A percentile compares a stretch with the other conserved stretches of the same genome.
phyloP scores from a whole-genome alignment of 2,888 invertebrate genomes.

The Byasa hedistus region DNA sequence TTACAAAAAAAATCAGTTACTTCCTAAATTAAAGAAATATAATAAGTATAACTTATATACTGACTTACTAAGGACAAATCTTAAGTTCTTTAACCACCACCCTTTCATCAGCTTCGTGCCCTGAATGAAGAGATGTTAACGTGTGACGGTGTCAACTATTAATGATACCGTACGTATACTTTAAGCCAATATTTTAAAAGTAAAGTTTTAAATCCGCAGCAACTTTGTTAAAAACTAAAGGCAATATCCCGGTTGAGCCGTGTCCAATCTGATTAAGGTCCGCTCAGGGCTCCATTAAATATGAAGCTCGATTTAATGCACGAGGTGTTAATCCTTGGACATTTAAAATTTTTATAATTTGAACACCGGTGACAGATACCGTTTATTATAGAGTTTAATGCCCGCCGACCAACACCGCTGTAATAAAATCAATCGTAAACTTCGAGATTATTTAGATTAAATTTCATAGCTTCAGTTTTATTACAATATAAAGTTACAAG shows the following conservation, averaged over 20 bases:
- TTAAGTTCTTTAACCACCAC: too few species aligned
- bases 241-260: slow-evolving; percentile 22
- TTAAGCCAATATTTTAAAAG: slow-evolving; percentile 12
- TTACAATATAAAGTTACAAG: too few species aligned
- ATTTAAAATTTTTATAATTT: slow-evolving; percentile 32
- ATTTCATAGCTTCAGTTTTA: too few species aligned
- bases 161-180: not conserved
- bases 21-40: too few species aligned
- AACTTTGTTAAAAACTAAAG: slow-evolving; percentile 31
- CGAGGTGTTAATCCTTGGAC: slow-evolving; percentile 37
- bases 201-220: not conserved
- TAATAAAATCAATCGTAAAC: slow-evolving; percentile 15
- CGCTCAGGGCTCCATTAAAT: slow-evolving; percentile 35
- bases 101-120: too few species aligned
- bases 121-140: too few species aligned
- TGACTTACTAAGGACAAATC: too few species aligned
- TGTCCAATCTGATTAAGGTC: slow-evolving; percentile 36
- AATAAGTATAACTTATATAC: too few species aligned
- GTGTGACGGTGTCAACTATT: too few species aligned
- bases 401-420: slow-evolving; percentile 9
- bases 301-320: slow-evolving; percentile 33
- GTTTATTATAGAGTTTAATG: slow-evolving; percentile 25
- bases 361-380: slow-evolving; percentile 20
- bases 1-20: too few species aligned
- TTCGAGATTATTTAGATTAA: not conserved